Evolutionary conservation across 1,140 invertebrate genomes (phyloP), one percentile per base, ranked within the genome.

Genomic region (Euura saliciscinereae): DNA sequence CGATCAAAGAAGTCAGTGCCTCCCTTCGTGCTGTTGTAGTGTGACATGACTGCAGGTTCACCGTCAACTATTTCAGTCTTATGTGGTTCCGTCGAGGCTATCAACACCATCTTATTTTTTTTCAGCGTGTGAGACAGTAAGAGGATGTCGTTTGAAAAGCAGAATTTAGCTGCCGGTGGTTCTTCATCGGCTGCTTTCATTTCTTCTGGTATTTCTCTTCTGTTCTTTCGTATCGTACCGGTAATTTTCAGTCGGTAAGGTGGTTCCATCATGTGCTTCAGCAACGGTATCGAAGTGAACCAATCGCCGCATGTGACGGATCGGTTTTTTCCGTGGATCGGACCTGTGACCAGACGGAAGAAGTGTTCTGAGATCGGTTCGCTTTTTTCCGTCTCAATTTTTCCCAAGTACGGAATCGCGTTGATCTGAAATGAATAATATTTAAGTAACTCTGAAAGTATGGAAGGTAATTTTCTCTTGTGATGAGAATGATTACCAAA

Each of bases 1-100:
- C 85, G 71, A 75, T 88, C 84, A 6, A 87, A 71, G n/a, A 75
- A 72, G 76, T 88, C 85, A 1, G 87, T 84, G 28, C 80, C 83
- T 65, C 83, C 83, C 78, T 88, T 89, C n/a, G 85, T 87, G 43
- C 71, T 77, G 72, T 79, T 79, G 68, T 80, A 86, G 71, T 78
- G 77, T 2, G 71, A n/a, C 13, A 84, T 77, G 44, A 85, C 80
- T 74, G 86, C 79, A 65, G 85, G 81, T 68, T 76, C 51, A 73
- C 70, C 42, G 75, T 82, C 70, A 2, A 76, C 74, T 69, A 51
- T 7, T 45, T 59, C 68, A 8, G 46, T 51, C 3, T 71, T 46
- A 65, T 78, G 74, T 6, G 70, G 70, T 8, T 68, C 69, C 10
- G 74, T 76, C 44, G 77, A 74, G 13, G 28, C 28, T 28, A 80